phyloP scores from a whole-genome alignment of 1,140 invertebrate genomes.

The Hycleus phaleratus region DNA sequence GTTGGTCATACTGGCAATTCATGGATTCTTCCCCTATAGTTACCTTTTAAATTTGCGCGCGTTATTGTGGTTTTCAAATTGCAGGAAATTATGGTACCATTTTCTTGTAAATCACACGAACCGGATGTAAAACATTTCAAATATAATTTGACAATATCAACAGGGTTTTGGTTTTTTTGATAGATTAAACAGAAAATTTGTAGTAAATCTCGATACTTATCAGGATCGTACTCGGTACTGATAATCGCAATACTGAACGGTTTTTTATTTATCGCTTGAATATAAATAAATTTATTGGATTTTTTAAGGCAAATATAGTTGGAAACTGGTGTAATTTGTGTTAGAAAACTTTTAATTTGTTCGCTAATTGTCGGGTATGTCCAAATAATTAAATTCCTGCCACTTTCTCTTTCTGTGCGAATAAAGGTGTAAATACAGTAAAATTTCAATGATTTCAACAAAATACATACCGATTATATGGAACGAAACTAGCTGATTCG shows the following conservation, averaged over 20 bases:
- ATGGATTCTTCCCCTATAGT: background rate
- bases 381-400: constrained; percentile 16
- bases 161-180: constrained; percentile 14
- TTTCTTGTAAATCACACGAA: constrained; percentile 14
- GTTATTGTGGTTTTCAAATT: constrained; percentile 10
- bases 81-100: constrained; percentile 13
- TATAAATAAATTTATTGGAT: constrained; percentile 18
- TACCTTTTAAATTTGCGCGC: constrained; percentile 12
- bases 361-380: constrained; percentile 19
- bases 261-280: constrained; percentile 10
- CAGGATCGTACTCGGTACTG: constrained; percentile 16
- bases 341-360: background rate
- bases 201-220: constrained; percentile 18
- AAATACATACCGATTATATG: constrained; percentile 47
- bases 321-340: constrained; percentile 6
- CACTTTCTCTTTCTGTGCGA: constrained; percentile 18
- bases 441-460: background rate
- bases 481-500: constrained; percentile 29
- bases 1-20: background rate
- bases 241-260: constrained; percentile 12
- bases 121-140: constrained; percentile 18
- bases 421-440: constrained; percentile 1
- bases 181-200: constrained; percentile 17
- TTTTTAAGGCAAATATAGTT: constrained; percentile 8
- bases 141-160: constrained; percentile 22